Evolutionary conservation across 2,797 vertebrate species (phyloP), one percentile per base, ranked within the genome.

Genomic region (Sebastes cheni): DNA sequence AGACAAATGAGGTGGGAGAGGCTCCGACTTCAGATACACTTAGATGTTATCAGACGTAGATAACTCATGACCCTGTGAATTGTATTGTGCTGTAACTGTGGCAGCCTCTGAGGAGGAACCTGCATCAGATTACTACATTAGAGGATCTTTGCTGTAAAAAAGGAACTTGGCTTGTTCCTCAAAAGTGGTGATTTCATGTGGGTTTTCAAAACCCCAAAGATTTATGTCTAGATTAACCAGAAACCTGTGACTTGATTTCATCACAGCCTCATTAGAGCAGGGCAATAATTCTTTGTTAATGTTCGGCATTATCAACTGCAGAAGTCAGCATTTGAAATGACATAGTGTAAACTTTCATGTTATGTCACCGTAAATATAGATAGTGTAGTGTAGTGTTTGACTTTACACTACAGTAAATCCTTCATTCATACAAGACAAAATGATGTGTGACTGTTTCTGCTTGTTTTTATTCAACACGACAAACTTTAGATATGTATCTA

Each of bases 131-230:
- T 39, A 22, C 22, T 9, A 5, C 56, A 65, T 65, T 8, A 78
- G 76, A 80, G 81, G 80, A 82, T 83, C 29, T 50, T 29, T 16
- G 23, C 6, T 54, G 14, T 65, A 42, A 75, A 74, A 72, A 23
- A 36, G 79, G 79, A 87, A 83, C 46, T 50, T 14, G n/a, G 25
- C 30, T 34, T 32, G 65, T 90, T 92, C 91, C 85, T 86, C 77
- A 85, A 82, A 86, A 32, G 50, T 39, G 67, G 20, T 80, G 46
- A 68, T 65, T 75, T 65, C 2, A 1, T 50, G 34, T 62, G 62
- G 46, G 4, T 30, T 55, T 59, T 69, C 5, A 56, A 80, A 81
- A 69, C 34, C 34, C 12, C 18, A 25, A 67, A 61, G 25, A 39
- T 61, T 20, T 34, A 5, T 68, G 10, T 54, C 20, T 30, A 74